phyloP scores from a whole-genome alignment of 2,888 invertebrate species.

The Pammene fasciana region DNA sequence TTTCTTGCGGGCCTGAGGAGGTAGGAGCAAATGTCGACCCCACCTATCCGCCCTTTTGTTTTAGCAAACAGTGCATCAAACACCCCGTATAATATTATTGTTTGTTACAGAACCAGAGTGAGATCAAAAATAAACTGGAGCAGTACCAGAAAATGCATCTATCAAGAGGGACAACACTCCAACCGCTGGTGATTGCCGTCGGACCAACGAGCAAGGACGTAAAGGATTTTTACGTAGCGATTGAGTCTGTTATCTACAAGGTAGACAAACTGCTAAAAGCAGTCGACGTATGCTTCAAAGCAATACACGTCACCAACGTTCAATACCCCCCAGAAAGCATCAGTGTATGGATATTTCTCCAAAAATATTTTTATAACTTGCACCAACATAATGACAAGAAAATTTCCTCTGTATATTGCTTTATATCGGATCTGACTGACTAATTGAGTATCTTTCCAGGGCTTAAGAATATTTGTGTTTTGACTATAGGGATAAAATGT shows the following conservation, averaged over 20 bases:
- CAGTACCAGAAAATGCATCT: conserved; percentile 9
- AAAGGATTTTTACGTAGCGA: neutral
- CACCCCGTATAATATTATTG: neutral
- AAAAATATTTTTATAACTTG: neutral
- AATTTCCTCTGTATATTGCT: neutral
- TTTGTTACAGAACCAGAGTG: conserved; percentile 7
- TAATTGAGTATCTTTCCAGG: neutral
- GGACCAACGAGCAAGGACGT: conserved; percentile 8
- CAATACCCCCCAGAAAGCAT: neutral
- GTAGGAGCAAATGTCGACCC: no score
- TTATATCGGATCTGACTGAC: conserved; percentile 3
- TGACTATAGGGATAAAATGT: neutral
- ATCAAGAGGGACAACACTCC: conserved; percentile 3
- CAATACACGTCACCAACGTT: neutral
- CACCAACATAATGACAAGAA: neutral
- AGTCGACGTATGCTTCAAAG: neutral
- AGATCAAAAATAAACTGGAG: neutral
- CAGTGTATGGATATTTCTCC: neutral
- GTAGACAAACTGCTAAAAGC: conserved; percentile 1
- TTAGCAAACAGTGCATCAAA: no score
- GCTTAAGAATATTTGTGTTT: neutral
- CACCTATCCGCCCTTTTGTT: no score
- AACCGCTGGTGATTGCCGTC: conserved; percentile 5
- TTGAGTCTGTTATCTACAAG: conserved; percentile 2
- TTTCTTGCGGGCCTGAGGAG: no score